A percentile compares a stretch with the other conserved stretches of the same genome.
Evolutionary conservation across 2,888 invertebrate species (phyloP).

Genomic region (Bruchidius siliquastri): DNA sequence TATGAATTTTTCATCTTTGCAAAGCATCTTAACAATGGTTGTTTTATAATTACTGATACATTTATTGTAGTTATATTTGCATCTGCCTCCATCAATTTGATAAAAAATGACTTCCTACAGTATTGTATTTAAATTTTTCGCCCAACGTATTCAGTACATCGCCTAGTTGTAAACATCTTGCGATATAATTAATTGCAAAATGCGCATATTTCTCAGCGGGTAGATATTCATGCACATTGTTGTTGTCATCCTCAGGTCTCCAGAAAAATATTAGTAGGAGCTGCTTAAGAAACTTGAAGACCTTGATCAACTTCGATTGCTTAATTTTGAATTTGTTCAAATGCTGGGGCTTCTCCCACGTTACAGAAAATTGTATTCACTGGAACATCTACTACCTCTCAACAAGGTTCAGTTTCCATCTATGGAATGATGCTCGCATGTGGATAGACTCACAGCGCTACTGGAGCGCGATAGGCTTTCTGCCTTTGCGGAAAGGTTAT

Average conservation of each 20-base stretch:
- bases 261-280: neutral
- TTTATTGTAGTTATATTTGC: neutral
- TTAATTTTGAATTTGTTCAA: too few species aligned
- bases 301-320: neutral
- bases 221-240: neutral
- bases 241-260: neutral
- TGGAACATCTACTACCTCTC: too few species aligned
- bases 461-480: too few species aligned
- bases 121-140: neutral
- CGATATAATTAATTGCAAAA: neutral
- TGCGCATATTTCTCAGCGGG: neutral
- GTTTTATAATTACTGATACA: neutral
- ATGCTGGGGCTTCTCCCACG: too few species aligned
- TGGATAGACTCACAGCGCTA: too few species aligned
- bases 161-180: neutral
- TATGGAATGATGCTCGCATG: too few species aligned
- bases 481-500: too few species aligned
- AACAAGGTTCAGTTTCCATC: too few species aligned
- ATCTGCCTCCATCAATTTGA: neutral
- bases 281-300: neutral
- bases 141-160: neutral
- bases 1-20: too few species aligned
- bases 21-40: too few species aligned
- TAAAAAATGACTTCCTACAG: neutral
- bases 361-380: too few species aligned